phyloP scores from a whole-genome alignment of 2,797 vertebrate genomes.

The Malurus splendens region DNA sequence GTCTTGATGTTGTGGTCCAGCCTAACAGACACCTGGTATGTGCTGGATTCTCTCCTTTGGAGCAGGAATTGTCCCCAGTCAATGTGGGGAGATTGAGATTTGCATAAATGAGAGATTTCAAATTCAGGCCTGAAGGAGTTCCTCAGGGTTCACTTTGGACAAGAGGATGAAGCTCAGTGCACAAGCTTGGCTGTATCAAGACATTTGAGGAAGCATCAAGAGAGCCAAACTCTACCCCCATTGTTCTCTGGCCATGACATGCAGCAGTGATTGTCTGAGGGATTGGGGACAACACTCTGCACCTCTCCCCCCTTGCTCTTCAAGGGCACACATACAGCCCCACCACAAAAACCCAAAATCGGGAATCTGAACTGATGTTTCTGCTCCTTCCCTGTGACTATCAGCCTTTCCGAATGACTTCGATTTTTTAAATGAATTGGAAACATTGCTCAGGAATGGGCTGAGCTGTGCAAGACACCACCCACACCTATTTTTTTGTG shows the following conservation, averaged over 20 bases:
- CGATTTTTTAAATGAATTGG: neutral
- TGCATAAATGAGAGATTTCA: neutral
- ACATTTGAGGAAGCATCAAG: neutral
- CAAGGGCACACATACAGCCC: neutral
- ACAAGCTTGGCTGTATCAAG: neutral
- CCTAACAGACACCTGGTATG: neutral
- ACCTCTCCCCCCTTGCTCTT: neutral
- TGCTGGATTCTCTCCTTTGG: neutral
- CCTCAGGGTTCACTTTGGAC: neutral
- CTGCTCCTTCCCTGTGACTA: neutral
- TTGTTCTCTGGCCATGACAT: neutral
- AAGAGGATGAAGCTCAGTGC: neutral
- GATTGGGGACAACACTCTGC: neutral
- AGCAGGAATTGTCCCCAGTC: neutral
- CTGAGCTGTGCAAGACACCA: neutral
- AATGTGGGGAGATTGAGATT: neutral
- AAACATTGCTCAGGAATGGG: neutral
- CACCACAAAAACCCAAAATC: neutral
- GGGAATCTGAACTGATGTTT: neutral
- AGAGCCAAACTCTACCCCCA: neutral
- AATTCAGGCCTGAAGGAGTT: neutral
- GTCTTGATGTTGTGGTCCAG: rapidly evolving
- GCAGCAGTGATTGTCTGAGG: neutral
- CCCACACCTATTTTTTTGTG: neutral
- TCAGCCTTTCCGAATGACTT: neutral